Evolutionary conservation across 1,140 invertebrate genomes (phyloP), one percentile per base, ranked within the genome.

Genomic region (Meteorus sp.): DNA sequence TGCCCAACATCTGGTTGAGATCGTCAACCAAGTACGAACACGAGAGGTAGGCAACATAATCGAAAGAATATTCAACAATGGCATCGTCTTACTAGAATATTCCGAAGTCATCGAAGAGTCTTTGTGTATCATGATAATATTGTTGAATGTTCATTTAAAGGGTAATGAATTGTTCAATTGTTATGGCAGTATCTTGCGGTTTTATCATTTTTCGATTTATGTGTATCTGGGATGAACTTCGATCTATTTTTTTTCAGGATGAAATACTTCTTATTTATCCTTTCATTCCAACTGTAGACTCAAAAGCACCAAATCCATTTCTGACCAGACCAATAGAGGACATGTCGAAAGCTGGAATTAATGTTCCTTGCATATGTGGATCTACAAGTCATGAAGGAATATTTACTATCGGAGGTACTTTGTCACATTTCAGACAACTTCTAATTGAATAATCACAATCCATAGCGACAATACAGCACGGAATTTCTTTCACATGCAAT

Each of bases 361-460:
- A 82, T 53, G 75, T 89, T 11, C 86, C 88, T 0, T 73, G 84
- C 13, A 78, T 89, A 5, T 64, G 83, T 13, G 88, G 88, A 0
- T 82, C 84, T 35, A 85, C 81, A 64, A 73, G 65, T 13, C 69
- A 76, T 9, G 88, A 90, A 77, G 83, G 84, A 11, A 64, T 84
- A 8, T 59, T 82, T 5, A 59, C 60, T 23, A 62, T 75, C 78
- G 67, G 58, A 59, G 8, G 8, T 15, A 39, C 3, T 39, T 4
- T 8, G 15, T n/a, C 3, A 39, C 4, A 39, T 39, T 39, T 11
- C 13, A 15, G 13, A 15, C 15, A n/a, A 15, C 4, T 4, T 39
- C 13, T 39, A 39, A 39, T 39, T 15, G 3, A 39, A 5, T 9
- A 15, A 3, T 39, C 8, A n/a, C 13, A 13, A n/a, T 39, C 11